phyloP scores from a whole-genome alignment of 2,797 vertebrate species.

The Thaleichthys pacificus region DNA sequence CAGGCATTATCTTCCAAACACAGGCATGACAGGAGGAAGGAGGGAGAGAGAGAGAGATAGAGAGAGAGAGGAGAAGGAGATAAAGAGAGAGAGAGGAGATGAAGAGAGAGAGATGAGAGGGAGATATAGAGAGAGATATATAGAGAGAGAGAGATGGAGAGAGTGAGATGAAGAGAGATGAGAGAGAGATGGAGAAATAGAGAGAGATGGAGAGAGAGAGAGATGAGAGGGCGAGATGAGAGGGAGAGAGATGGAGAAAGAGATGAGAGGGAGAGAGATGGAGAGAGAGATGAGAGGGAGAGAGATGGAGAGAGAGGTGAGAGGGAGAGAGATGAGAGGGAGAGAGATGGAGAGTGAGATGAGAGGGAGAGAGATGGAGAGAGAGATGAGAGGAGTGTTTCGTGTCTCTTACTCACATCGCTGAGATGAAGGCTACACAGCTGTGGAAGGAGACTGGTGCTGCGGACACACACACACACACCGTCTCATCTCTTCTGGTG shows the following conservation, averaged over 20 bases:
- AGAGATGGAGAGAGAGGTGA: neutral
- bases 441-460: conserved; percentile 72
- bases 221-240: too few relatives aligned
- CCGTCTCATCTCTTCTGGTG: conserved; percentile 24
- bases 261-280: too few relatives aligned
- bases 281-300: neutral
- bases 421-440: conserved; percentile 65
- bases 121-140: accelerated
- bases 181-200: neutral
- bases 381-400: neutral
- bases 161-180: neutral
- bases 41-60: neutral
- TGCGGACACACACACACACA: conserved; percentile 39
- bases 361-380: neutral
- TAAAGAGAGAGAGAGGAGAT: neutral
- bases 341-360: too few relatives aligned
- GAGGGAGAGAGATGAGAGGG: neutral
- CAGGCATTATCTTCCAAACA: too few relatives aligned
- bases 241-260: too few relatives aligned
- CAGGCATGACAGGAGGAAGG: neutral
- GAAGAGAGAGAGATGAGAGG: neutral
- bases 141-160: neutral
- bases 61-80: neutral
- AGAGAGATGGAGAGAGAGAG: too few relatives aligned
- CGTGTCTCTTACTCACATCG: conserved; percentile 31